A percentile compares a stretch with the other conserved stretches of the same genome.
Conservation (phyloP, 2,113 vertebrate species). For the Oryzias woworae region DNA sequence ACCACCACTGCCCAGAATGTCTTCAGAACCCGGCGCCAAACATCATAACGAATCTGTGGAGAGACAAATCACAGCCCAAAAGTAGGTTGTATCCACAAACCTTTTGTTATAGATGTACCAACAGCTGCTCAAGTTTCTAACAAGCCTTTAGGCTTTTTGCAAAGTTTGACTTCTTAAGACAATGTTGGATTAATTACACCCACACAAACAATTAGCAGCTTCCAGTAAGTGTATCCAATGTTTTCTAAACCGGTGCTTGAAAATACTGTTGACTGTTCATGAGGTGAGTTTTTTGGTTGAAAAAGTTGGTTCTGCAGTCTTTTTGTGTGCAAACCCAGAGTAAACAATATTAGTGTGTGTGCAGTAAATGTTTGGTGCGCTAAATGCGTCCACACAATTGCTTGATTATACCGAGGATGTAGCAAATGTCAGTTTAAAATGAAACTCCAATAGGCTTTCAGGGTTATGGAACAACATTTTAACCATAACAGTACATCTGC, state of each 20-base stretch:
- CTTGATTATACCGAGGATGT: too few species aligned
- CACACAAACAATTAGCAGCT: constrained; percentile 53
- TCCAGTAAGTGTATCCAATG: constrained; percentile 59
- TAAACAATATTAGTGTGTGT: too few species aligned
- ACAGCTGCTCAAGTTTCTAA: neutral
- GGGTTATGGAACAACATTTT: constrained; percentile 6
- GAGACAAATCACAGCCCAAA: neutral
- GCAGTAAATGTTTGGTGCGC: too few species aligned
- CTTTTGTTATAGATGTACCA: neutral
- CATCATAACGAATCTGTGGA: constrained; percentile 62
- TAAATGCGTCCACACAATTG: too few species aligned
- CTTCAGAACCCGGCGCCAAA: constrained; percentile 75
- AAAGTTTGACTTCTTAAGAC: neutral
- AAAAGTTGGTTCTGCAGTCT: too few species aligned
- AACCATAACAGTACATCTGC: constrained; percentile 21
- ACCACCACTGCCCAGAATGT: constrained; percentile 79
- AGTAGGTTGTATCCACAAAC: neutral
- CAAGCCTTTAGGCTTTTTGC: neutral
- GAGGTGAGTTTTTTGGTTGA: constrained; percentile 7
- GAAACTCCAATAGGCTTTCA: constrained; percentile 7
- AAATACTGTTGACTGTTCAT: constrained; percentile 17
- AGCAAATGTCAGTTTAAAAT: constrained; percentile 27
- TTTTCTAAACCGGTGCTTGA: constrained; percentile 37
- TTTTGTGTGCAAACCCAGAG: too few species aligned
- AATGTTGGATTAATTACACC: constrained; percentile 29